Percentiles rank a stretch among this genome's conserved stretches.
These are phyloP conservation scores for Sitta carolinensis DNA, from an alignment of 2,797 vertebrate species.

Conservation along the genomic window DNA sequence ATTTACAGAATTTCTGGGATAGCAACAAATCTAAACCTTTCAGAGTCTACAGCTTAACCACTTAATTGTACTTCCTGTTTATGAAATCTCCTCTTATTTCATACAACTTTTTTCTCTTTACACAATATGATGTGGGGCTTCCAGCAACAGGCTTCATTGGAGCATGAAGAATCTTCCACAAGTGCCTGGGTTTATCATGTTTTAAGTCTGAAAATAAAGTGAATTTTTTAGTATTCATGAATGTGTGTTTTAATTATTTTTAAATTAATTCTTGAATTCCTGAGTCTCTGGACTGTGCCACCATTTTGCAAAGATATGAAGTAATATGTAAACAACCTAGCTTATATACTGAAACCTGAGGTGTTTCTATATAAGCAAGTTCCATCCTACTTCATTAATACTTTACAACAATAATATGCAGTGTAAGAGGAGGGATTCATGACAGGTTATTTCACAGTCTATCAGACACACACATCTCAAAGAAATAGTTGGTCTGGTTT, in stretches of 20 bases:
- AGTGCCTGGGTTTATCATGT: not conserved
- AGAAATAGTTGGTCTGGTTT: not conserved
- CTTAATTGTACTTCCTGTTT: not conserved
- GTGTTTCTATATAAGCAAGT: not conserved
- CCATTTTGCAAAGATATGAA: not conserved
- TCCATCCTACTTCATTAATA: not conserved
- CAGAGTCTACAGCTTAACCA: not conserved
- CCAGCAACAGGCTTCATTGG: not conserved
- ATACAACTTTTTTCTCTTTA: not conserved
- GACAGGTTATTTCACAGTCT: not conserved
- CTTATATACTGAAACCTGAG: not conserved
- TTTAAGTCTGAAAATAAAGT: not conserved
- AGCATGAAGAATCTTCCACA: not conserved
- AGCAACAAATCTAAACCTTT: not conserved
- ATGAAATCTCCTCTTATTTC: not conserved
- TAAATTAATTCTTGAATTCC: not conserved
- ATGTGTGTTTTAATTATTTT: not conserved
- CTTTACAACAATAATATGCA: not conserved
- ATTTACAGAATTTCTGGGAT: not conserved
- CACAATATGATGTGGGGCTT: not conserved
- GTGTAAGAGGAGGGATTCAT: not conserved
- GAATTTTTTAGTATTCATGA: not conserved
- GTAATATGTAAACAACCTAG: not conserved
- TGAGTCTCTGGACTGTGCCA: not conserved
- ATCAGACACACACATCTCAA: not conserved